Conservation (phyloP, 2,888 invertebrate species). For the Tubulanus polymorphus region DNA sequence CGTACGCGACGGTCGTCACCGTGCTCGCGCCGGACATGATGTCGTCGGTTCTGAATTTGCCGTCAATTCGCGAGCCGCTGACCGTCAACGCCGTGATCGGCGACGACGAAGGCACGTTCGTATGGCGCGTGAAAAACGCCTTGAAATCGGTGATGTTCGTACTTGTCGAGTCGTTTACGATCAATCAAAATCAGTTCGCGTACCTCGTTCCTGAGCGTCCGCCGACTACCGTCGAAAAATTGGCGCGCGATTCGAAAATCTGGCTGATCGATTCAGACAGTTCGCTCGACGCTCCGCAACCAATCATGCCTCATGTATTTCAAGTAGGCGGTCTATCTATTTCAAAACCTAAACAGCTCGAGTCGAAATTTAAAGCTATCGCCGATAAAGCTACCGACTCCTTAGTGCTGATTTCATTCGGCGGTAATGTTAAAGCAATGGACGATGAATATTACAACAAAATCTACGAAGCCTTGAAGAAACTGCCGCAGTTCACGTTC, state of each 20-base stretch:
- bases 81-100: too few species aligned
- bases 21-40: too few species aligned
- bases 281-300: constrained; percentile 21
- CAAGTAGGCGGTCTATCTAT: constrained; percentile 22
- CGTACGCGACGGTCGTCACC: too few species aligned
- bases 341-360: constrained; percentile 16
- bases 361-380: constrained; percentile 18
- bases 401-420: constrained; percentile 27
- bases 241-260: constrained; percentile 6
- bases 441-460: constrained; percentile 12
- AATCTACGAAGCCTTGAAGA: constrained; percentile 19
- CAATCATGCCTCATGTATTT: constrained; percentile 21
- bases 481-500: constrained; percentile 7
- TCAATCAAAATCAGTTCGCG: not conserved
- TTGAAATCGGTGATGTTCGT: too few species aligned
- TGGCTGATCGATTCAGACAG: constrained; percentile 22
- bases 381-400: constrained; percentile 22
- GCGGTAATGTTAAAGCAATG: constrained; percentile 13
- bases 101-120: too few species aligned
- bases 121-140: too few species aligned
- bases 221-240: not conserved
- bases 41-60: too few species aligned
- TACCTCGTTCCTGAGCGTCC: not conserved
- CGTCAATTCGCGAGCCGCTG: too few species aligned
- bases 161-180: too few species aligned